These are phyloP conservation scores for Sorex fumeus DNA, from an alignment of 2,113 vertebrate genomes.

Conservation along the genomic window DNA sequence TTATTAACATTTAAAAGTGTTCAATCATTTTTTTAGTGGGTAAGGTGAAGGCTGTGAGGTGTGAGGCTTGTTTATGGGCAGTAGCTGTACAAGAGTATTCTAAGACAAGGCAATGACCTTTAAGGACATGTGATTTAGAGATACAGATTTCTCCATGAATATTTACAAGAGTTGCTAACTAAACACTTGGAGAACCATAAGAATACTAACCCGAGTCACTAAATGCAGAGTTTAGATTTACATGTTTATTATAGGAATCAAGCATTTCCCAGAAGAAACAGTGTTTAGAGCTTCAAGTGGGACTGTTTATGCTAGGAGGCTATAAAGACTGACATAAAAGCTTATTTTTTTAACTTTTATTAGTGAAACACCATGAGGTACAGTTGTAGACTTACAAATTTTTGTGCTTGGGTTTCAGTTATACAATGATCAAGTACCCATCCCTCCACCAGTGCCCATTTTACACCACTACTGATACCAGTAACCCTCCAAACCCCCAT, in stretches of 20 bases:
- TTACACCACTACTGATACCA: too few relatives aligned
- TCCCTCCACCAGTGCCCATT: too few relatives aligned
- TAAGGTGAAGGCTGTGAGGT: background rate
- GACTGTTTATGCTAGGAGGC: background rate
- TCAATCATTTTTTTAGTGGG: slow-evolving; percentile 40
- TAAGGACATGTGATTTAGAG: background rate
- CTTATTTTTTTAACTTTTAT: too few relatives aligned
- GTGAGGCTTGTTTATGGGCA: background rate
- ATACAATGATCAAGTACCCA: too few relatives aligned
- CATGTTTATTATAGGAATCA: slow-evolving; percentile 15
- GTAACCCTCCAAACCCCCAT: too few relatives aligned
- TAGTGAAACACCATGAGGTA: too few relatives aligned
- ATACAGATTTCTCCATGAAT: slow-evolving; percentile 48
- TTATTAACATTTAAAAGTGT: slow-evolving; percentile 2
- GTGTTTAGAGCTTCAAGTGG: slow-evolving; percentile 44
- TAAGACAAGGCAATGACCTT: slow-evolving; percentile 2
- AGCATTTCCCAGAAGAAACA: slow-evolving; percentile 30
- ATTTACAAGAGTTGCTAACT: slow-evolving; percentile 41
- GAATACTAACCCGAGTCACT: background rate
- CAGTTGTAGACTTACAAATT: too few relatives aligned
- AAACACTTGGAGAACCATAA: slow-evolving; percentile 5
- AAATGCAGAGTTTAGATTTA: background rate
- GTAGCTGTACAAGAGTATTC: slow-evolving; percentile 14
- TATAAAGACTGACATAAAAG: too few relatives aligned
- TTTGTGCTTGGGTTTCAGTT: too few relatives aligned